Percentiles rank a stretch among this genome's conserved stretches.
Evolutionary conservation across 1,140 invertebrate genomes (phyloP).

Genomic region (Micrasema minimum): DNA sequence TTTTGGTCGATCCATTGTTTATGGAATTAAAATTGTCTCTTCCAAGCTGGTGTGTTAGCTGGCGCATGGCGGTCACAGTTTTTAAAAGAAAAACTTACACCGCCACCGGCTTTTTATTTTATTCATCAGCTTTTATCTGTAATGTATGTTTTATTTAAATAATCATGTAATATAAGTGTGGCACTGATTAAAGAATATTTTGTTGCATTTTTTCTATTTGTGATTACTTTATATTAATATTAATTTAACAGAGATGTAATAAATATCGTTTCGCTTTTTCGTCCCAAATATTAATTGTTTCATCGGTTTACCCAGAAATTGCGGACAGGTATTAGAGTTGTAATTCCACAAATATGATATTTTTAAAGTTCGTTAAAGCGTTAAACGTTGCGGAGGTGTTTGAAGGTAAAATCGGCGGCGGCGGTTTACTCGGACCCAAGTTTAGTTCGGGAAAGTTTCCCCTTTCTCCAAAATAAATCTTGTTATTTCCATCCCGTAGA

Average conservation of each 20-base stretch:
- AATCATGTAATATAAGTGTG: no score
- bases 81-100: slow-evolving; percentile 44
- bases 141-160: slow-evolving; percentile 54
- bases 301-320: background rate
- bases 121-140: slow-evolving; percentile 51
- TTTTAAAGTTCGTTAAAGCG: slow-evolving; percentile 49
- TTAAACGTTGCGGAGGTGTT: slow-evolving; percentile 46
- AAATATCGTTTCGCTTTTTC: no score
- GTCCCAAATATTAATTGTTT: no score
- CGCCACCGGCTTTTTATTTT: slow-evolving; percentile 49
- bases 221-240: no score
- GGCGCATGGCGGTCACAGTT: slow-evolving; percentile 36
- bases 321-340: background rate
- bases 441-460: slow-evolving; percentile 41
- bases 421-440: slow-evolving; percentile 37
- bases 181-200: no score
- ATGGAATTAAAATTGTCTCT: no score
- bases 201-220: no score
- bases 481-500: slow-evolving; percentile 32
- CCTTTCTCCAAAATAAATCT: slow-evolving; percentile 42
- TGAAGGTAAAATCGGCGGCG: slow-evolving; percentile 22
- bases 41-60: background rate
- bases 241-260: no score
- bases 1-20: background rate
- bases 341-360: slow-evolving; percentile 46